These are phyloP conservation scores for Xiphophorus birchmanni DNA, from an alignment of 2,797 vertebrate species.

Conservation along the genomic window DNA sequence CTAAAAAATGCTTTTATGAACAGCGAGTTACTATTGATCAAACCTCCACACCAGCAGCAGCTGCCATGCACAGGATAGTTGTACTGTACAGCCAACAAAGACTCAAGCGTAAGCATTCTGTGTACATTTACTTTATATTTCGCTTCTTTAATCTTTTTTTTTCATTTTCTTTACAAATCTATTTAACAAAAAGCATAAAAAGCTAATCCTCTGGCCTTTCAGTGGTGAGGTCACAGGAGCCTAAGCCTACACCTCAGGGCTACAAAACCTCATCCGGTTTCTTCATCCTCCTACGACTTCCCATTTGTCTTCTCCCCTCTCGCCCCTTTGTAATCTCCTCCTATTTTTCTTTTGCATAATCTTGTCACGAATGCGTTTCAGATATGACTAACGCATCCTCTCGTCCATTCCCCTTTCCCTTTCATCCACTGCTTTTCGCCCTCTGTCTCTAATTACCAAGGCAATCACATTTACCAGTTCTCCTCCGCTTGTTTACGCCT, in stretches of 20 bases:
- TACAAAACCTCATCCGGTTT: constrained; percentile 64
- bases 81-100: constrained; percentile 15
- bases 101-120: constrained; percentile 17
- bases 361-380: constrained; percentile 66
- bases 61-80: constrained; percentile 1
- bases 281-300: constrained; percentile 46
- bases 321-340: constrained; percentile 61
- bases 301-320: constrained; percentile 46
- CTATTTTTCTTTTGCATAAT: constrained; percentile 73
- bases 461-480: constrained; percentile 76
- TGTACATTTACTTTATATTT: constrained; percentile 36
- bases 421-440: constrained; percentile 51
- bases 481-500: constrained; percentile 70
- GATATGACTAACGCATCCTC: constrained; percentile 75
- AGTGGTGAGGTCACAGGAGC: constrained; percentile 56
- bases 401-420: constrained; percentile 52
- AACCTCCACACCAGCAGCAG: constrained; percentile 27
- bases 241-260: constrained; percentile 67
- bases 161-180: constrained; percentile 21
- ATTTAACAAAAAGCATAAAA: constrained; percentile 26
- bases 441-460: constrained; percentile 77
- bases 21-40: constrained; percentile 24
- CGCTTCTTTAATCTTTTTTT: constrained; percentile 28
- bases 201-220: constrained; percentile 48
- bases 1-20: constrained; percentile 21